Evolutionary conservation across 2,113 vertebrate genomes (phyloP).

Genomic region (Pachycephala philippinensis): DNA sequence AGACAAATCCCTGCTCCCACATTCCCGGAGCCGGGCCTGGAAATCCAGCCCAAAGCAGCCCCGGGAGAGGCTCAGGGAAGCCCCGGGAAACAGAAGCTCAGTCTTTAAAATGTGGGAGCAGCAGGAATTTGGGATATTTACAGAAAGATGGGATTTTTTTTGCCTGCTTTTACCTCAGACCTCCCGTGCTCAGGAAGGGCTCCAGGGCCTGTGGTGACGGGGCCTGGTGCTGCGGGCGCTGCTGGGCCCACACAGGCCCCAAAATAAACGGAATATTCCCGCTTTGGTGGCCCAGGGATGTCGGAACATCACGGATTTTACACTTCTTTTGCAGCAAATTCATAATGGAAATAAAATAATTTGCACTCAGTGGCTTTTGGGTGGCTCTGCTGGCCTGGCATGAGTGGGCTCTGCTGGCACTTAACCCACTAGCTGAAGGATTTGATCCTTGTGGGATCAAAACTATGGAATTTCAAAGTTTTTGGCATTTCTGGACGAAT

Average conservation of each 20-base stretch:
- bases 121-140: not conserved
- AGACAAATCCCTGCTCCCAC: not conserved
- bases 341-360: not conserved
- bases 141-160: not conserved
- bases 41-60: not conserved
- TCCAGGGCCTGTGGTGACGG: not conserved
- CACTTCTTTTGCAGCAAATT: not conserved
- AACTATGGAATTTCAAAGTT: not conserved
- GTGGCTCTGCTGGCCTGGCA: not conserved
- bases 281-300: fast-evolving
- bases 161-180: not conserved
- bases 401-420: not conserved
- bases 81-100: not conserved
- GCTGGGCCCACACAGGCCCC: not conserved
- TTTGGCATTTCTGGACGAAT: not conserved
- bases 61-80: not conserved
- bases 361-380: not conserved
- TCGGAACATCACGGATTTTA: not conserved
- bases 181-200: not conserved
- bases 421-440: not conserved
- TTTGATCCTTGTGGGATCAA: not conserved
- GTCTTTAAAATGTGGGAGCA: not conserved
- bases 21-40: not conserved
- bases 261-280: not conserved
- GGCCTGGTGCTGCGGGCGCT: not conserved